Base-by-base conservation (phyloP, 2,113 vertebrate genomes). In the Gadus macrocephalus region DNA sequence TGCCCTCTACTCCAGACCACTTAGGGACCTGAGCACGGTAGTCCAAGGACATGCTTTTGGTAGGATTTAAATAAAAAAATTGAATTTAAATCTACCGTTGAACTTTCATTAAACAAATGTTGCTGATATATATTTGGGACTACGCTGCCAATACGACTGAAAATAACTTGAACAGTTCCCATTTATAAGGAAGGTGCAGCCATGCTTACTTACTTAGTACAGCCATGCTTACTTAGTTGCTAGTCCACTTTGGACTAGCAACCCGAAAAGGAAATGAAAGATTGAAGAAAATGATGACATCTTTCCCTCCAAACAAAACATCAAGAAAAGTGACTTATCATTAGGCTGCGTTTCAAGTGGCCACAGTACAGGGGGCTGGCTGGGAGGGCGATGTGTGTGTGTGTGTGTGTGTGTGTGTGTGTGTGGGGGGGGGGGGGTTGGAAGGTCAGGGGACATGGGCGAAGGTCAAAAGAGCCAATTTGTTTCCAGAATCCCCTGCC, bases 381-480 rank as follows among this genome's bases (percentile, higher is more conserved):
- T 8, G 59, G 59, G 20, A 19, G 59, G 59, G 56, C 56, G 55
- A 15, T 58, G 3, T 16, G 42, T 5, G 38, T 9, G 56, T 15
- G 56, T 9, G 55, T 58, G 53, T 5, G 53, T 25, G 22, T 25
- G 22, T 25, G 22, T 25, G 22, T 25, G 22, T 25, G 22, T 25
- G 22, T 25, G n/a, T n/a, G n/a, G n/a, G n/a, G n/a, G 87, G 85
- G 74, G 76, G 73, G 76, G 56, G 58, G 25, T 72, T 67, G 66
- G 80, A 80, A 67, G 75, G 66, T 79, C 73, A 61, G 65, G 75
- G 61, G 83, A 71, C 74, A 80, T 78, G 83, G 88, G 86, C 90
- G 89, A 89, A 91, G 91, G 91, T 92, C 91, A 92, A 90, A 88
- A 91, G 89, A 91, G 89, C 90, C 89, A 90, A 92, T 92, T 92